Evolutionary conservation across 2,797 vertebrate species (phyloP).

Genomic region (Acanthurus tractus): DNA sequence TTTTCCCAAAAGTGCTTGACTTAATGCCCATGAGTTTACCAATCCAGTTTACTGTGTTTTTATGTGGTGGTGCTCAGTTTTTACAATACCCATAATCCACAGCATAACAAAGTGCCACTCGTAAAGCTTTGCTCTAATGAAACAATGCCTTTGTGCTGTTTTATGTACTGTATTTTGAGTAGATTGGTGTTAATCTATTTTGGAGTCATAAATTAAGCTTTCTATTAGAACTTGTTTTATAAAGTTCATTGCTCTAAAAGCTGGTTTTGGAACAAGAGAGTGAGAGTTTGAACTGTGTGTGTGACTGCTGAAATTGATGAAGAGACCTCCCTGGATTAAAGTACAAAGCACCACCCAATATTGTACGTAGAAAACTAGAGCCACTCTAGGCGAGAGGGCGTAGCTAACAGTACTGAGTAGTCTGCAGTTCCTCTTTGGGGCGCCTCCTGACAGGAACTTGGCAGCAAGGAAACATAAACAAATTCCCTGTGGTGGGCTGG

Average conservation of each 20-base stretch:
- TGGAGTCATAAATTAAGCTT: slow-evolving; percentile 60
- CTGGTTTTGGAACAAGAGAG: slow-evolving; percentile 43
- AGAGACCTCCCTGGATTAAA: slow-evolving; percentile 73
- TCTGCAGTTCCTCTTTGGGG: slow-evolving; percentile 85
- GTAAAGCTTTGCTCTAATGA: slow-evolving; percentile 69
- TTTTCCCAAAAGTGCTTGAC: slow-evolving; percentile 60
- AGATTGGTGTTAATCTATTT: slow-evolving; percentile 73
- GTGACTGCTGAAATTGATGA: slow-evolving; percentile 58
- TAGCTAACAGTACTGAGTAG: slow-evolving; percentile 76
- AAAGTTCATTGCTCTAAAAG: slow-evolving; percentile 46
- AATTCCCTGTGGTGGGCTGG: slow-evolving; percentile 84
- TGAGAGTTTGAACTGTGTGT: slow-evolving; percentile 33
- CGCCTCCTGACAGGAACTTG: slow-evolving; percentile 87
- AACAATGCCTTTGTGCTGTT: slow-evolving; percentile 61
- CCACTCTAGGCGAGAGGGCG: slow-evolving; percentile 73
- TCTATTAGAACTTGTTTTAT: slow-evolving; percentile 56
- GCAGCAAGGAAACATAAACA: slow-evolving; percentile 86
- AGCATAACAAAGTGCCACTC: slow-evolving; percentile 63
- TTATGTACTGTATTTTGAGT: slow-evolving; percentile 61
- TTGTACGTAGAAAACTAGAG: slow-evolving; percentile 60
- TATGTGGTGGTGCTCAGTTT: slow-evolving; percentile 68
- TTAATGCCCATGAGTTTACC: slow-evolving; percentile 59
- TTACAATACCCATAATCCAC: slow-evolving; percentile 74
- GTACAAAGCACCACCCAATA: slow-evolving; percentile 67
- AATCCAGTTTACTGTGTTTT: slow-evolving; percentile 63